Base-by-base conservation (phyloP, 2,113 vertebrate species). In the Pelusios castaneus region DNA sequence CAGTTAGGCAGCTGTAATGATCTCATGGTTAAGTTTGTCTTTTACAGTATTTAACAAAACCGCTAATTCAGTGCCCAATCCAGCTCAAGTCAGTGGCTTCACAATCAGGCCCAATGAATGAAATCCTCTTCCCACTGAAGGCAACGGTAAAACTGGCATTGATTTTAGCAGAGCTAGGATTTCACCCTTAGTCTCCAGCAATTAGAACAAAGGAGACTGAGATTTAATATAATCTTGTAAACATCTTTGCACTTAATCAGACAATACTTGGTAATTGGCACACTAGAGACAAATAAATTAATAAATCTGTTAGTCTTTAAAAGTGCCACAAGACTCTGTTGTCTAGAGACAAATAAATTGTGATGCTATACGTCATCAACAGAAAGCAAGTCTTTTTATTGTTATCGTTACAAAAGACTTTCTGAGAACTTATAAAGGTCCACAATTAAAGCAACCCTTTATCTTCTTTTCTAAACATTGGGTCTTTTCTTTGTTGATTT, bases 171-270 rank as follows among this genome's bases (percentile, higher is more conserved):
- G n/a, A 43, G 10, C 21, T 43, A 75, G 70, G 11, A 75, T 25
- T 75, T 75, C 70, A 75, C 70, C 41, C 41, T n/a, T 75, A 22
- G 12, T 75, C 70, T 43, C 41, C 38, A 75, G 70, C 70, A 75
- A 43, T 41, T 75, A 75, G 41, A 75, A 22, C n/a, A 75, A 75
- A 75, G 24, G 22, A 75, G 70, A 6, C 41, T 41, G 38, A 38
- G 70, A 79, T 9, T 80, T 11, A 58, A 0, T 80, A 22, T 25
- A 38, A 17, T 8, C 47, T 60, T 91, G 70, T 87, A 94, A 88
- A 80, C 56, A 21, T 80, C 90, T 88, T 75, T 41, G 5, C 76
- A 73, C 34, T 54, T 93, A 58, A 88, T 54, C 81, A 45, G 27
- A 43, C 45, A 77, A 38, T 49, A 45, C 24, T 86, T 21, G 49